phyloP scores from a whole-genome alignment of 2,113 vertebrate species.

The Odocoileus hemionus region DNA sequence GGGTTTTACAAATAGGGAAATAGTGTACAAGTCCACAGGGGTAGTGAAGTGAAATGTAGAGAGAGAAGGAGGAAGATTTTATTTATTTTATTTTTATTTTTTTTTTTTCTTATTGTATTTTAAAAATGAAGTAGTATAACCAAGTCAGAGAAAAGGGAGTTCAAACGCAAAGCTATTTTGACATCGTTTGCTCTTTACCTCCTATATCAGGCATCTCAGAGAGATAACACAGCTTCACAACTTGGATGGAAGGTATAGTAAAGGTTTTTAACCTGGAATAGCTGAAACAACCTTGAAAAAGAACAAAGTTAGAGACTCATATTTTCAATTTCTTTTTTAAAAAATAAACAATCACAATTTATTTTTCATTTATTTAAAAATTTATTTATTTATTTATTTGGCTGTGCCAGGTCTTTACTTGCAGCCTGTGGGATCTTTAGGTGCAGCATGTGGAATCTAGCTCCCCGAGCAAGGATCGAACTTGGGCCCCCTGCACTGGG shows the following conservation, averaged over 20 bases:
- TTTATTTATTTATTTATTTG: background rate
- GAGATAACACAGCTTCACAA: background rate
- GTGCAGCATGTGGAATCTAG: background rate
- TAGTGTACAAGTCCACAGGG: background rate
- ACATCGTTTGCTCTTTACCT: background rate
- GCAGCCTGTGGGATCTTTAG: background rate
- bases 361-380: background rate
- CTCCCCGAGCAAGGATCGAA: background rate
- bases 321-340: background rate
- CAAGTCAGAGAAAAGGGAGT: background rate
- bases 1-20: constrained; percentile 41
- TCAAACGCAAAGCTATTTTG: background rate
- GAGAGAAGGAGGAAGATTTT: background rate
- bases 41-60: background rate
- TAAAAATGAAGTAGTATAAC: background rate
- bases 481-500: background rate
- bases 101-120: background rate
- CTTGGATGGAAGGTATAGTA: background rate
- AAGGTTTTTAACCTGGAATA: background rate
- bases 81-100: background rate
- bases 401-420: background rate
- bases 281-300: background rate
- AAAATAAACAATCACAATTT: background rate
- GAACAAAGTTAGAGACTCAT: background rate
- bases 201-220: background rate